Evolutionary conservation across 1,140 invertebrate genomes (phyloP).

Genomic region (Whitmania pigra): DNA sequence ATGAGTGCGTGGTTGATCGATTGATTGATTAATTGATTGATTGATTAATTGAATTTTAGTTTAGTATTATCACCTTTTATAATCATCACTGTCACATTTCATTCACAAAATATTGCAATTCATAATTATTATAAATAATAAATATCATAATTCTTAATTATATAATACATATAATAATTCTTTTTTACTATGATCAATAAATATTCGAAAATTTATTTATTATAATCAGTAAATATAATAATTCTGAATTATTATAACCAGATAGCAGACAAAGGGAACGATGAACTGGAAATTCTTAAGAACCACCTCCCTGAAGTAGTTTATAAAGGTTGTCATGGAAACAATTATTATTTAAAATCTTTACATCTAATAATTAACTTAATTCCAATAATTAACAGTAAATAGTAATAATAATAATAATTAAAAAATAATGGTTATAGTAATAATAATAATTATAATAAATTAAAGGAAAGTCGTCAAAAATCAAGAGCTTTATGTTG

Average conservation of each 20-base stretch:
- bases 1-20: too few relatives aligned
- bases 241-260: background rate
- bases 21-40: too few relatives aligned
- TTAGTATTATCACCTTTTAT: background rate
- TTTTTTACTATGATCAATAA: background rate
- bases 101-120: too few relatives aligned
- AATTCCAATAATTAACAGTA: background rate
- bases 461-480: slow-evolving; percentile 27
- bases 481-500: slow-evolving; percentile 28
- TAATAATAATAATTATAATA: background rate
- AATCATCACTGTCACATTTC: too few relatives aligned
- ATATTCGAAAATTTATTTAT: background rate
- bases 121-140: background rate
- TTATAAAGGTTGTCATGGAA: background rate
- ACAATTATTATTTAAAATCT: background rate
- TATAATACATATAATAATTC: background rate
- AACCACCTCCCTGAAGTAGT: background rate
- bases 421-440: too few relatives aligned
- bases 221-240: background rate
- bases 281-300: background rate
- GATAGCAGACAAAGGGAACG: background rate
- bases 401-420: background rate
- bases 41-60: background rate
- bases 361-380: too few relatives aligned
- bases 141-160: background rate